Conservation (phyloP, 2,888 invertebrate genomes). For the Dioctria linearis region DNA sequence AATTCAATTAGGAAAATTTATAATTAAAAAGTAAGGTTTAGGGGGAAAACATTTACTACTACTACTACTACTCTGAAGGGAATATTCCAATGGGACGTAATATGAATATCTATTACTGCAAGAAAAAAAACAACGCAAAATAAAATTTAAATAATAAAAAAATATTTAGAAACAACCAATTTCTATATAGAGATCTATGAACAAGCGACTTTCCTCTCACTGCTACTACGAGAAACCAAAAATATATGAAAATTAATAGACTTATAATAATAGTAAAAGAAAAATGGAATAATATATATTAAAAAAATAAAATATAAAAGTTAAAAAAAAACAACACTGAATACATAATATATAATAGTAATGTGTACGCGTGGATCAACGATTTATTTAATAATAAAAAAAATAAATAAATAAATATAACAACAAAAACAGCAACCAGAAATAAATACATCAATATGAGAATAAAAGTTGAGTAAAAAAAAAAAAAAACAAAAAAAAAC, state of each 20-base stretch:
- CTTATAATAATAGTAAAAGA: conserved; percentile 46
- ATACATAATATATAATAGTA: not conserved
- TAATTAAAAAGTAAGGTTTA: not conserved
- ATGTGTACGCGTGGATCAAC: conserved; percentile 59
- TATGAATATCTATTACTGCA: conserved; percentile 30
- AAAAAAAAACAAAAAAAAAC: not conserved
- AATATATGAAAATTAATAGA: conserved; percentile 50
- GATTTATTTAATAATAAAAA: conserved; percentile 45
- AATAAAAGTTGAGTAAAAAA: too few species aligned
- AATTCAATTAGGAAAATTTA: not conserved
- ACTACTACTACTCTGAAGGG: conserved; percentile 22
- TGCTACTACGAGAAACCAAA: conserved; percentile 44
- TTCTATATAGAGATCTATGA: conserved; percentile 38
- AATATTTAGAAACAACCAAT: conserved; percentile 39
- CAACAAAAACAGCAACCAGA: not conserved
- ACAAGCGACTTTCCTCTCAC: conserved; percentile 33
- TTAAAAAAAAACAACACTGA: conserved; percentile 36
- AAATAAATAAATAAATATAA: conserved; percentile 29
- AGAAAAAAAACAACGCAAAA: conserved; percentile 34
- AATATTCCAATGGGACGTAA: conserved; percentile 51
- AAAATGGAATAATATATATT: conserved; percentile 8
- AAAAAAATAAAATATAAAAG: not conserved
- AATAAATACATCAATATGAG: too few species aligned
- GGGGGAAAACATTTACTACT: not conserved
- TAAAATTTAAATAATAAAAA: not conserved